These are phyloP conservation scores for Hippasteria phrygiana DNA, from an alignment of 53 echinoderm and acorn worm genomes.

Conservation along the genomic window DNA sequence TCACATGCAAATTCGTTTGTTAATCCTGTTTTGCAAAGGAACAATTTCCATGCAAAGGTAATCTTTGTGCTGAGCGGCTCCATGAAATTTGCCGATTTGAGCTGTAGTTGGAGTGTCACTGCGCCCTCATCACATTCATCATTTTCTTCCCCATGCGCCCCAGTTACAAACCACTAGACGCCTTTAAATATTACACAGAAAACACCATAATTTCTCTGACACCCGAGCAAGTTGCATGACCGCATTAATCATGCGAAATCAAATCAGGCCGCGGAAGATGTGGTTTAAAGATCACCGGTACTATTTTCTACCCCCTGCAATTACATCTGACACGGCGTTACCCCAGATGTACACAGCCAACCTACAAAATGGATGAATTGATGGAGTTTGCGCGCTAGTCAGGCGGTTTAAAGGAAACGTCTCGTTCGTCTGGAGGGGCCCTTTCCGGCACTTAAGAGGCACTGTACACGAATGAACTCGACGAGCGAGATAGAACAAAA, in stretches of 20 bases:
- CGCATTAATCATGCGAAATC: neutral
- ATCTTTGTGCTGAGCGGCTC: too few species aligned
- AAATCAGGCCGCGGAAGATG: neutral
- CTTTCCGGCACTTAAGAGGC: conserved; percentile 33
- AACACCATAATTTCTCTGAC: too few species aligned
- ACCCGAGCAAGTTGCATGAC: neutral
- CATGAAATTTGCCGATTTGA: too few species aligned
- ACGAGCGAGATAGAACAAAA: neutral
- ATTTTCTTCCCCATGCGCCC: too few species aligned
- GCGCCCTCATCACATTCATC: too few species aligned
- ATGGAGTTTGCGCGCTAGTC: neutral
- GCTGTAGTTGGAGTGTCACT: too few species aligned
- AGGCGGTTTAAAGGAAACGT: conserved; percentile 12
- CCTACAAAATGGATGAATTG: neutral
- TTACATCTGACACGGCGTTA: neutral
- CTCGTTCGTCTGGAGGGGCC: neutral
- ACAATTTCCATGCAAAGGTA: too few species aligned
- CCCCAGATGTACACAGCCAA: neutral
- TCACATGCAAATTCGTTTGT: too few species aligned
- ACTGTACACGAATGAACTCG: neutral
- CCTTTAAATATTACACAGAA: too few species aligned
- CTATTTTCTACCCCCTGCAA: neutral
- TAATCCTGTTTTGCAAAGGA: too few species aligned
- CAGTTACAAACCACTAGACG: too few species aligned
- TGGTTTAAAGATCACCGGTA: neutral